phyloP scores from a whole-genome alignment of 2,888 invertebrate genomes.

The Cryptocheilus praepositus region DNA sequence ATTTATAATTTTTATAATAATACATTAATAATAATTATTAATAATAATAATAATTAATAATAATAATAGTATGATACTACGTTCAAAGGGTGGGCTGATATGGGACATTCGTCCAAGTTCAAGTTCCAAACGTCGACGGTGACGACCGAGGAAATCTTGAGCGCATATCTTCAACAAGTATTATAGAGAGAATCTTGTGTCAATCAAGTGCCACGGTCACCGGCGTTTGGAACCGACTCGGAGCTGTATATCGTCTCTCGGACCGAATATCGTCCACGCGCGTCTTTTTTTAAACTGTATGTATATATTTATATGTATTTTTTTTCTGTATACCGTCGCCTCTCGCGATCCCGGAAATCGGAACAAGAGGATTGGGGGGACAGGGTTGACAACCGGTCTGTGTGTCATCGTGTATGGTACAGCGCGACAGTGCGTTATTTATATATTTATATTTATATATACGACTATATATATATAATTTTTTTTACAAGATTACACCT shows the following conservation, averaged over 20 bases:
- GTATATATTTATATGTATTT: conserved; percentile 10
- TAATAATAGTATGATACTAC: conserved; percentile 65
- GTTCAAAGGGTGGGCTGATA: conserved; percentile 58
- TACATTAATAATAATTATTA: conserved; percentile 66
- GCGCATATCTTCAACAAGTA: conserved; percentile 20
- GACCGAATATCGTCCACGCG: conserved; percentile 33
- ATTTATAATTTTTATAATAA: conserved; percentile 74
- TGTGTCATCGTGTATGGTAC: conserved; percentile 57
- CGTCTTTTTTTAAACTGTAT: neutral
- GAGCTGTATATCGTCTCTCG: conserved; percentile 28
- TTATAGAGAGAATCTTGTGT: no score
- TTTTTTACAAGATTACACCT: conserved; percentile 69
- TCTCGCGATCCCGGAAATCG: conserved; percentile 28
- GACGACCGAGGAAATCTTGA: conserved; percentile 26
- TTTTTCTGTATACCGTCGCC: conserved; percentile 32
- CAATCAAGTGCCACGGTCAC: conserved; percentile 10
- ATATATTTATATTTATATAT: conserved; percentile 43
- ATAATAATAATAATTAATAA: conserved; percentile 64
- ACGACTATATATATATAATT: conserved; percentile 42
- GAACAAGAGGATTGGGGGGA: conserved; percentile 8
- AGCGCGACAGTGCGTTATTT: conserved; percentile 59
- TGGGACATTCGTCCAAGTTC: conserved; percentile 62
- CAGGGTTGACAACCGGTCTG: conserved; percentile 16
- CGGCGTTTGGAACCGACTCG: conserved; percentile 56
- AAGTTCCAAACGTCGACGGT: conserved; percentile 64